Evolutionary conservation across 2,113 vertebrate species (phyloP), one percentile per base, ranked within the genome.

Genomic region (Pogonocichla stellata): DNA sequence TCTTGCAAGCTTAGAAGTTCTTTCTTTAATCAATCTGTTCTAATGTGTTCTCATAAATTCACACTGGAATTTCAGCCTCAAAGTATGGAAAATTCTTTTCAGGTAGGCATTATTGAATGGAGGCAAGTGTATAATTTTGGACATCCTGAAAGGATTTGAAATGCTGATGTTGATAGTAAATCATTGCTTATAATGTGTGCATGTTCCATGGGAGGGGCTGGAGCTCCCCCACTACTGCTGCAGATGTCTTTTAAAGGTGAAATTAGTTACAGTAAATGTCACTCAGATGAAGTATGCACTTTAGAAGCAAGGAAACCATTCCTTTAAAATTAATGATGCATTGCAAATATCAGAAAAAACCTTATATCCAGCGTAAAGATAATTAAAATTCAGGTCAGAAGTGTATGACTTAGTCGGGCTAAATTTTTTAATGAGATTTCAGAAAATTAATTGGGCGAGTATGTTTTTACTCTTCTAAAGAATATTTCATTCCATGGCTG

Each of bases 401-500:
- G 96, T 97, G 95, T 94, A 92, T 98, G 97, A 97, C 96, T 98
- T 98, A 97, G 98, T 98, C 97, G 86, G 95, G 95, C 95, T 97
- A 98, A 98, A 98, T 98, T 97, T 98, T 98, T 97, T 98, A 98
- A 98, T 98, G 97, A 98, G 97, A 98, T 98, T 98, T 98, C 98
- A 98, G 96, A 96, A 97, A 98, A 98, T 97, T 98, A 98, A 98
- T 98, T 98, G 97, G 97, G 94, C 72, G 85, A 98, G 83, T 89
- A 40, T 86, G 60, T 89, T 97, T 97, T 95, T 95, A 95, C 88
- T 97, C 94, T 93, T 94, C 96, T 94, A 74, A 97, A 47, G 82
- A 93, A 50, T 83, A 88, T 96, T 96, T 96, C 84, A 82, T 97
- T 97, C 94, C 88, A 38, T 94, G 92, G 90, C 92, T 92, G 40